phyloP scores from a whole-genome alignment of 2,797 vertebrate genomes.

The Hoplostethus atlanticus region DNA sequence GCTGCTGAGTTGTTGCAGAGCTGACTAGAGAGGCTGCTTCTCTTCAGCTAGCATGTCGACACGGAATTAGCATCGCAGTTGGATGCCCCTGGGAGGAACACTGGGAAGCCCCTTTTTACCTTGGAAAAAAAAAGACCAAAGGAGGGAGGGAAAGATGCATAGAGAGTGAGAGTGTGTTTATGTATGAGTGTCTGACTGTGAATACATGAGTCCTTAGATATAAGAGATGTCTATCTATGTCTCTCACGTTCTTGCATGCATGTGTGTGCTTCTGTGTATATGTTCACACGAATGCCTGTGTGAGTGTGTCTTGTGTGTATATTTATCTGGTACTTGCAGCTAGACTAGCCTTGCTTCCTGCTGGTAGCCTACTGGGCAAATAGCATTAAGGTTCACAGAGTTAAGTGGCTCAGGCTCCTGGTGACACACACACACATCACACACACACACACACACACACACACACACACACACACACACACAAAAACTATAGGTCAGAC shows the following conservation, averaged over 20 bases:
- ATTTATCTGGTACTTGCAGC: too few relatives aligned
- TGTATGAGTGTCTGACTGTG: slow-evolving; percentile 41
- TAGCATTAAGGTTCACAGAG: slow-evolving; percentile 7
- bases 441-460: background rate
- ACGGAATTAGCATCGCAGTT: slow-evolving; percentile 58
- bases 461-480: background rate
- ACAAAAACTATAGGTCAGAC: too few relatives aligned
- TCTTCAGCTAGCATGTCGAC: slow-evolving; percentile 49
- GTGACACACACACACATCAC: background rate
- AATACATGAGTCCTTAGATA: background rate
- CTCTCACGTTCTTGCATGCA: background rate
- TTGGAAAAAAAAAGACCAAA: slow-evolving; percentile 43
- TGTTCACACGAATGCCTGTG: background rate
- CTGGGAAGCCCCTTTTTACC: slow-evolving; percentile 56
- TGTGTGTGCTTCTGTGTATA: background rate
- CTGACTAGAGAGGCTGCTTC: slow-evolving; percentile 43
- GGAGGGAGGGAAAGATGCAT: slow-evolving; percentile 50
- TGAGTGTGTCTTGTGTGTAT: background rate
- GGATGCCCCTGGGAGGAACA: slow-evolving; percentile 53
- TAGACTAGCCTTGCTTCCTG: background rate
- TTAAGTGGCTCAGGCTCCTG: slow-evolving; percentile 28
- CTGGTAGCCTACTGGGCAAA: slow-evolving; percentile 12
- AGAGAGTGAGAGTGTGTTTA: slow-evolving; percentile 25
- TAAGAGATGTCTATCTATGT: background rate
- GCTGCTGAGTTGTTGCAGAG: slow-evolving; percentile 48